phyloP scores from a whole-genome alignment of 2,888 invertebrate genomes.

The Mimas tiliae region DNA sequence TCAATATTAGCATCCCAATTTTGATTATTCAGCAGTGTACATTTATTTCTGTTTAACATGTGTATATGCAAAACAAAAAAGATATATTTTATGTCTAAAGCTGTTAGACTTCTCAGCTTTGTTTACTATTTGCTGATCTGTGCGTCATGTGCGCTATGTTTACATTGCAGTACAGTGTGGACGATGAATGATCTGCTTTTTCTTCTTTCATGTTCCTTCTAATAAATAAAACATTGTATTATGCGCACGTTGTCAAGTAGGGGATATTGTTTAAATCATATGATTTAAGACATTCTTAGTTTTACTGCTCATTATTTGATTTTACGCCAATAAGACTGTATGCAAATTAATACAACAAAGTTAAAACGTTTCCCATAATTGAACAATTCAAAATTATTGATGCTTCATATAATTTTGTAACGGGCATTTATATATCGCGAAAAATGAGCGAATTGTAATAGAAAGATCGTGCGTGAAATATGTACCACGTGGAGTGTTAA shows the following conservation, averaged over 20 bases:
- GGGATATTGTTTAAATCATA: too few species aligned
- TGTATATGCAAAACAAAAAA: background rate
- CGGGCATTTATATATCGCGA: constrained; percentile 12
- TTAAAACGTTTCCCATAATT: background rate
- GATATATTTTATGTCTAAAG: background rate
- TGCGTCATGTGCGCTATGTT: constrained; percentile 16
- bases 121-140: constrained; percentile 12
- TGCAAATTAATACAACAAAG: background rate
- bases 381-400: constrained; percentile 13
- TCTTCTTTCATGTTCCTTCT: background rate
- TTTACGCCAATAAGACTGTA: background rate
- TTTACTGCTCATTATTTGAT: too few species aligned
- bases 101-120: background rate
- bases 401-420: constrained; percentile 15
- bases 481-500: constrained; percentile 24
- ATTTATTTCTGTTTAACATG: constrained; percentile 6
- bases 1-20: background rate
- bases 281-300: too few species aligned
- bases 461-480: constrained; percentile 30
- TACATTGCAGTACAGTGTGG: background rate
- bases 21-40: background rate
- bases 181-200: constrained; percentile 3
- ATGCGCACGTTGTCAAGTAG: background rate
- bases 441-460: constrained; percentile 32
- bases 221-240: background rate